Evolutionary conservation across 2,113 vertebrate species (phyloP).

Genomic region (Microtus ochrogaster): DNA sequence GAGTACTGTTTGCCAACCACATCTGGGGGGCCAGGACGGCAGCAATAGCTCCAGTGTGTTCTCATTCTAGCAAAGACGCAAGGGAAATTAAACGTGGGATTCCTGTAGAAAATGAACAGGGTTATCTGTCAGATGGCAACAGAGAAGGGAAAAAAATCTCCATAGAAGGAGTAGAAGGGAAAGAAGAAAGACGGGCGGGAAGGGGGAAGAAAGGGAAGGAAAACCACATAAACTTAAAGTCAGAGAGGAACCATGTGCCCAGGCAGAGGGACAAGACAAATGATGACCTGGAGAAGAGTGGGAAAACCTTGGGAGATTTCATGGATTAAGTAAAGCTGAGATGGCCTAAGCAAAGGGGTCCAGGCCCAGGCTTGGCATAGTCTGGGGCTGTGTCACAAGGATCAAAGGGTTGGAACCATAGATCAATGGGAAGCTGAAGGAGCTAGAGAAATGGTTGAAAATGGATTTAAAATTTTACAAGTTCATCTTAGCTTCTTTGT

Average conservation of each 20-base stretch:
- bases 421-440: not conserved
- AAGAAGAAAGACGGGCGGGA: not conserved
- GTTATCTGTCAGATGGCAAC: not conserved
- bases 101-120: not conserved
- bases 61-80: not conserved
- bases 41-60: rapidly evolving
- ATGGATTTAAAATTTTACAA: slow-evolving; percentile 2
- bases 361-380: not conserved
- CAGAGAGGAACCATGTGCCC: not conserved
- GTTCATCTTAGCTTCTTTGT: not conserved
- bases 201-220: not conserved
- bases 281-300: not conserved
- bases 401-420: not conserved
- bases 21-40: not conserved
- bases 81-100: not conserved
- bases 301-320: not conserved
- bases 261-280: not conserved
- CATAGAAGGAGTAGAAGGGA: not conserved
- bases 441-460: not conserved
- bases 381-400: not conserved
- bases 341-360: not conserved
- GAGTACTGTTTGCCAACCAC: not conserved
- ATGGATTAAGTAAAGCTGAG: not conserved
- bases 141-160: not conserved
- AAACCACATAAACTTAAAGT: not conserved